Base-by-base conservation (phyloP, 2,113 vertebrate genomes). In the Rhadina sibilatrix region DNA sequence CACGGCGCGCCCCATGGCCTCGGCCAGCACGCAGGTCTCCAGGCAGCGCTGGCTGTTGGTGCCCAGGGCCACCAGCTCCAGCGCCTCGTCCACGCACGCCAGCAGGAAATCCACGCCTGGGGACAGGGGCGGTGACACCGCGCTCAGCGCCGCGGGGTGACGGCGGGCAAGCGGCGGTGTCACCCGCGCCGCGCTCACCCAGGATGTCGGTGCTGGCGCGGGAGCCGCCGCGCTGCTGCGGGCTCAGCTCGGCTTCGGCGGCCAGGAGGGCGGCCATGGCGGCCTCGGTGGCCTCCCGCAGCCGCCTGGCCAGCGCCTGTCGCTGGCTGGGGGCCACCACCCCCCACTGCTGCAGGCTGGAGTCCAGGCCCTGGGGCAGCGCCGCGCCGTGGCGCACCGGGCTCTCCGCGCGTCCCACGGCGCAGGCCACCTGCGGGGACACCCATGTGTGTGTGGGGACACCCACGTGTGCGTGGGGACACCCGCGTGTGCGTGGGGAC, bases 61-160 rank as follows among this genome's bases (percentile, higher is more conserved):
- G 12, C 68, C 69, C 54, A 95, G 19, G 24, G 87, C 95, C 92
- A 96, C 72, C 92, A 84, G 64, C 90, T 95, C 92, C 90, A 96
- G 87, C 20, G 84, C 2, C 0, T 78, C 94, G 7, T 91, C 94
- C 87, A 80, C 71, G 2, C 92, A 54, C 0, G 90, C 72, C 95
- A 96, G 54, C 90, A 96, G 78, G 84, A 96, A 96, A 8, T 96
- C 95, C 50, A 96, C 81, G 0, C 95, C 94, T 96, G 92, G 27
- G 38, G 85, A 75, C 1, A 10, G n/a, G 4, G 50, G 33, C 6
- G 15, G 38, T 8, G 72, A 60, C 15, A 4, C 12, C 0, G 4
- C 0, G 3, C 70, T 88, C 61, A 54, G 70, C 40, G 0, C 31
- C 8, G 1, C 1, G 8, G 28, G 35, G 46, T 5, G 49, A 12